phyloP scores from a whole-genome alignment of 2,797 vertebrate species.

The Enteromius fasciolatus region DNA sequence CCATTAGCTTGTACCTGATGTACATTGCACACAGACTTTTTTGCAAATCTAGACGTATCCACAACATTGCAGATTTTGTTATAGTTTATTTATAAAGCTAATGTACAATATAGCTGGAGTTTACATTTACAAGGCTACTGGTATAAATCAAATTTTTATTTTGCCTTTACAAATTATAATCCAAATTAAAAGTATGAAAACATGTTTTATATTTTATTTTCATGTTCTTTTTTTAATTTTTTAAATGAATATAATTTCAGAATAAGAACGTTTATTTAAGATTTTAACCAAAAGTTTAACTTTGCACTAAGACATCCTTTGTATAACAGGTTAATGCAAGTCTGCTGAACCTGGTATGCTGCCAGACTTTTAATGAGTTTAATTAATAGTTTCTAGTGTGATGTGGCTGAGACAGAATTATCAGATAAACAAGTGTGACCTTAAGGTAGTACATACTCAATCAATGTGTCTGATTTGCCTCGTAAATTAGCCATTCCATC shows the following conservation, averaged over 20 bases:
- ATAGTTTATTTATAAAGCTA: background rate
- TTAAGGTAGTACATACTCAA: conserved; percentile 35
- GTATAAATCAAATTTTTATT: background rate
- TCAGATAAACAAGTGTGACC: conserved; percentile 40
- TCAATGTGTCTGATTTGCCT: conserved; percentile 27
- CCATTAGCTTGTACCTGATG: background rate
- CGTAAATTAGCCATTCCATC: background rate
- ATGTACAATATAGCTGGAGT: background rate
- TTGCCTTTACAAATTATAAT: background rate
- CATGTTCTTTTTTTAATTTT: background rate
- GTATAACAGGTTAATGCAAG: background rate
- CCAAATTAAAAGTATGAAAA: background rate
- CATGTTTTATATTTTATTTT: background rate
- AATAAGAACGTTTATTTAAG: background rate
- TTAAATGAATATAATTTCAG: background rate
- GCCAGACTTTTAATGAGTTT: conserved; percentile 30
- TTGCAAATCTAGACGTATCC: background rate
- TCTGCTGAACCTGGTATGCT: background rate
- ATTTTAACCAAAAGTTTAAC: background rate
- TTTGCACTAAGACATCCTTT: background rate
- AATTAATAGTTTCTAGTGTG: conserved; percentile 17
- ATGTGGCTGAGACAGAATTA: conserved; percentile 1
- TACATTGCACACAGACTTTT: background rate
- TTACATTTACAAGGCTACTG: background rate
- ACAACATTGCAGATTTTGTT: background rate